Conservation (phyloP, 1,140 invertebrate genomes). For the Trichonephila inaurata region DNA sequence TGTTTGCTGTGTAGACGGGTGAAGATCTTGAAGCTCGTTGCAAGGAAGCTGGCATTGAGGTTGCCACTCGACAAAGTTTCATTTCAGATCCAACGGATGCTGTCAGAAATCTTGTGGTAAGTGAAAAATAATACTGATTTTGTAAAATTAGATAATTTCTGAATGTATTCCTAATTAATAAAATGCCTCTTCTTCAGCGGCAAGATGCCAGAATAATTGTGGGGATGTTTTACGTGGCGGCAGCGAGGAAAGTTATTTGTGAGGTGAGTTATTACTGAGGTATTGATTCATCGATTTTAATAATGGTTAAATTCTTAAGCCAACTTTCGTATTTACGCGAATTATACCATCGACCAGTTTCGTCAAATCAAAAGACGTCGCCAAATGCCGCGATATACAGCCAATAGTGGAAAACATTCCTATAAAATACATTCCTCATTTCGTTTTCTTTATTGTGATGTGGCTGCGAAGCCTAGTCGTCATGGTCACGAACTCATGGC, state of each 20-base stretch:
- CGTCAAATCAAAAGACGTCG: too few species aligned
- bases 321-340: too few species aligned
- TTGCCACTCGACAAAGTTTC: conserved; percentile 97
- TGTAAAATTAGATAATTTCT: neutral
- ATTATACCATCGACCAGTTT: too few species aligned
- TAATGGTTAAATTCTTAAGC: too few species aligned
- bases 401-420: too few species aligned
- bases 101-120: conserved; percentile 92
- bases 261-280: conserved; percentile 85
- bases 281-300: too few species aligned
- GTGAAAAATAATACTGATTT: too few species aligned
- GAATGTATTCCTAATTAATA: neutral
- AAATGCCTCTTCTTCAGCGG: conserved; percentile 80
- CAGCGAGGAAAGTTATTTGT: conserved; percentile 96
- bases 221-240: conserved; percentile 98
- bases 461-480: too few species aligned
- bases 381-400: too few species aligned
- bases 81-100: conserved; percentile 97
- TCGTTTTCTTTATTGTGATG: too few species aligned
- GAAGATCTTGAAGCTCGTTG: conserved; percentile 97
- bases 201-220: conserved; percentile 98
- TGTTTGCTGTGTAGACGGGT: conserved; percentile 87
- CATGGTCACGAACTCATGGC: too few species aligned
- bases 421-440: too few species aligned
- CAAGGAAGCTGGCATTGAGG: conserved; percentile 95